Conservation (phyloP, 2,113 vertebrate genomes). For the Prinia subflava region DNA sequence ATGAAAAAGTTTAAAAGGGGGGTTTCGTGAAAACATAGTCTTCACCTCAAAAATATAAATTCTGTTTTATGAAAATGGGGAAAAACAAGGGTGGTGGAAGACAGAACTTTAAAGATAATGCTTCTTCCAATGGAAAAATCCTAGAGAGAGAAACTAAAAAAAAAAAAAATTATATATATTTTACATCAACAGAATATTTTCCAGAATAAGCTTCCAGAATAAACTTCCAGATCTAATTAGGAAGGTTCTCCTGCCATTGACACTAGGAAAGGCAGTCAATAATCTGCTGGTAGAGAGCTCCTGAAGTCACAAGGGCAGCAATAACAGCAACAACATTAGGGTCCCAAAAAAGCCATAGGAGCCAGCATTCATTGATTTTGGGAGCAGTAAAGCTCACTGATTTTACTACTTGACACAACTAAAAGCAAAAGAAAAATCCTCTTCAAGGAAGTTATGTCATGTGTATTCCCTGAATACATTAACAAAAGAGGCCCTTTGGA, state of each 20-base stretch:
- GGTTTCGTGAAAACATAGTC: not conserved
- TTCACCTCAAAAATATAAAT: not conserved
- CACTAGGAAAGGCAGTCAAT: not conserved
- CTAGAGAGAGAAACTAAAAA: not conserved
- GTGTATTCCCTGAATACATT: not conserved
- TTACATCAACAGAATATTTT: not conserved
- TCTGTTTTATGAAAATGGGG: not conserved
- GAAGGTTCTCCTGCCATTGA: not conserved
- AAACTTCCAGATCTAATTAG: not conserved
- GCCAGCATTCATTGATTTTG: not conserved
- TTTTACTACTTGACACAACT: not conserved
- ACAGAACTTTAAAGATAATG: not conserved
- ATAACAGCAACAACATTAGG: not conserved
- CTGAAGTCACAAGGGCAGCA: not conserved
- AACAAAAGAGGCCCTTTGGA: not conserved
- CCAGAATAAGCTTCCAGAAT: not conserved
- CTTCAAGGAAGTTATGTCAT: not conserved
- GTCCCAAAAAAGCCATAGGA: not conserved
- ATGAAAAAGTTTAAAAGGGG: not conserved
- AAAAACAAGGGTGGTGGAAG: not conserved
- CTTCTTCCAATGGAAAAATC: not conserved
- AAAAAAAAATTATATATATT: not conserved
- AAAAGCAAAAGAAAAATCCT: not conserved
- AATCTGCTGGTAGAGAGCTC: not conserved
- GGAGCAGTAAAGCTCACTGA: not conserved